Evolutionary conservation across 2,113 vertebrate species (phyloP), one percentile per base, ranked within the genome.

Genomic region (Pterocles burchelli): DNA sequence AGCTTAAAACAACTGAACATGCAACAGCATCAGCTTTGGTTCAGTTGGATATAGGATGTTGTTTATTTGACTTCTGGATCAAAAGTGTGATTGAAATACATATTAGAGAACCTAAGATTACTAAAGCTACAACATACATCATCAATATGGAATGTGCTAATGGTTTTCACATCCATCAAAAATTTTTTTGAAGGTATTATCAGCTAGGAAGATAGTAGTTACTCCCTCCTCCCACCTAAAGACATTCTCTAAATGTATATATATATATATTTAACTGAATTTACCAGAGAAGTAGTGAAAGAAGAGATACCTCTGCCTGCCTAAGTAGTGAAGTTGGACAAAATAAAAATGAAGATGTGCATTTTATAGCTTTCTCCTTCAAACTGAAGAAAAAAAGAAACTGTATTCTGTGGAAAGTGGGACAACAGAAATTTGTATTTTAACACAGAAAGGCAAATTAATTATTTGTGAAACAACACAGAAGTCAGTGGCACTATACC

Each of bases 401-500:
- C 22, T 6, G 3, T 29, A 51, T 52, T 85, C 41, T 55, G 57
- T 38, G 45, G 63, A 66, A 96, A 94, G 59, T 3, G 33, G n/a
- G 75, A 79, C 80, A 90, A 93, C 9, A 75, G 20, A 94, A 88
- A 83, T 88, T 52, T 85, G 61, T 90, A 73, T 78, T 95, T 85
- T 88, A 96, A 93, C 63, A 90, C n/a, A 74, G 36, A 45, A 88
- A 62, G 75, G 51, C 66, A 93, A 91, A 96, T 82, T 74, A 95
- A 94, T 93, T 94, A 75, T 84, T 87, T 90, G 89, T 90, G 87
- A 94, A 97, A 88, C 74, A 95, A 89, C 90, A 95, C 88, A 94
- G 89, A 93, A 96, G 82, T 92, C 73, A 67, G 36, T 81, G 92
- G 92, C 90, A 93, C 34, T 61, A 72, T 12, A 94, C 54, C 85